Percentiles rank a stretch among this genome's conserved stretches.
These are phyloP conservation scores for Eutrigla gurnardus DNA, from an alignment of 2,797 vertebrate species.

Conservation along the genomic window DNA sequence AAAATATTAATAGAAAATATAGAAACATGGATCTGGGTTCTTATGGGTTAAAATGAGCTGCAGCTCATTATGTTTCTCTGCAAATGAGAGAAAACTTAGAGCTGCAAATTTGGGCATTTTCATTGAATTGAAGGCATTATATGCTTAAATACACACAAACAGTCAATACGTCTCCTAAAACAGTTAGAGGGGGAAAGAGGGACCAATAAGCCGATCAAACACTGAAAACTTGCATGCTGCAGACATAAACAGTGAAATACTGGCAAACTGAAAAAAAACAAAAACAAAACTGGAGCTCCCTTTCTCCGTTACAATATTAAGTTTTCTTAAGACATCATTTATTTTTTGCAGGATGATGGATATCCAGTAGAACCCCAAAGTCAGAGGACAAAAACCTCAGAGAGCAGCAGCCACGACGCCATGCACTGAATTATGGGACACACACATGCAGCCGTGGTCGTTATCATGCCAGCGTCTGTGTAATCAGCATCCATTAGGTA, in stretches of 20 bases:
- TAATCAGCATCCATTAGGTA: conserved; percentile 65
- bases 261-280: conserved; percentile 19
- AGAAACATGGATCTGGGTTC: no score
- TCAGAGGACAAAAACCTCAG: conserved; percentile 30
- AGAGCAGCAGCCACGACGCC: conserved; percentile 45
- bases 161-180: neutral
- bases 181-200: neutral
- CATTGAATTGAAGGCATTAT: neutral
- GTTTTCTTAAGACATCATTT: neutral
- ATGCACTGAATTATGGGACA: conserved; percentile 44
- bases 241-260: conserved; percentile 36
- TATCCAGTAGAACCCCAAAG: conserved; percentile 20
- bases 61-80: conserved; percentile 10
- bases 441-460: conserved; percentile 50
- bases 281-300: conserved; percentile 14
- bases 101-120: neutral
- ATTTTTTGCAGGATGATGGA: conserved; percentile 29
- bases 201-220: conserved; percentile 19
- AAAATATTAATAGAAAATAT: no score
- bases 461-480: conserved; percentile 63
- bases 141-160: neutral
- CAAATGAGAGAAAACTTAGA: neutral
- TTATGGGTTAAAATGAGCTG: neutral
- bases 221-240: conserved; percentile 40
- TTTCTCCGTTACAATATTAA: neutral